Conservation (phyloP, 2,113 vertebrate genomes). For the Clarias gariepinus region DNA sequence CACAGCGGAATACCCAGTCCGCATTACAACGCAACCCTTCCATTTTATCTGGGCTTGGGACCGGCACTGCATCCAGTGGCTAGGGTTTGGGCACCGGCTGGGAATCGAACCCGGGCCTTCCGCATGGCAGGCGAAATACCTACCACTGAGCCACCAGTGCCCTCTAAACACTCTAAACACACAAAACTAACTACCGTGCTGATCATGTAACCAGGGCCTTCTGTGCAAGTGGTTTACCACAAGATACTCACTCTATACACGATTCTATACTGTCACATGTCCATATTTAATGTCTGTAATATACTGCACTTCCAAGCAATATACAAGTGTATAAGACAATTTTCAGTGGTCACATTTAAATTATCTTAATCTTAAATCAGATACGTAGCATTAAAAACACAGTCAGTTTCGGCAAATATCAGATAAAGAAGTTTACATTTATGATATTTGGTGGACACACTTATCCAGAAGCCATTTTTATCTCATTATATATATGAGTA, state of each 20-base stretch:
- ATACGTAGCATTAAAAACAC: background rate
- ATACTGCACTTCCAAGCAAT: background rate
- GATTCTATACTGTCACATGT: background rate
- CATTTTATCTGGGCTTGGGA: no score
- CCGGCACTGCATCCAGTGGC: no score
- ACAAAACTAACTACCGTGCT: background rate
- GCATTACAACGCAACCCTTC: no score
- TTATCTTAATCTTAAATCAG: background rate
- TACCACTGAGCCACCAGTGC: no score
- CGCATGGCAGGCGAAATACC: no score
- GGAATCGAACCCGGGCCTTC: no score
- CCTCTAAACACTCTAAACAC: no score
- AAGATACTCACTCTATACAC: background rate
- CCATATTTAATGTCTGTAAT: background rate
- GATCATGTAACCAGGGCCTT: background rate
- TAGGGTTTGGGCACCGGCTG: no score
- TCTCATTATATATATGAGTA: no score
- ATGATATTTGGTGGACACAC: no score
- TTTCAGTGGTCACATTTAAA: background rate
- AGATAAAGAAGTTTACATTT: background rate
- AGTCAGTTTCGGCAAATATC: background rate
- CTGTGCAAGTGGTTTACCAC: background rate
- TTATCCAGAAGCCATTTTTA: no score
- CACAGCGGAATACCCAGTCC: no score
- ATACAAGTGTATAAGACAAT: background rate